phyloP scores from a whole-genome alignment of 2,888 invertebrate genomes.

The Melanotus villosus region DNA sequence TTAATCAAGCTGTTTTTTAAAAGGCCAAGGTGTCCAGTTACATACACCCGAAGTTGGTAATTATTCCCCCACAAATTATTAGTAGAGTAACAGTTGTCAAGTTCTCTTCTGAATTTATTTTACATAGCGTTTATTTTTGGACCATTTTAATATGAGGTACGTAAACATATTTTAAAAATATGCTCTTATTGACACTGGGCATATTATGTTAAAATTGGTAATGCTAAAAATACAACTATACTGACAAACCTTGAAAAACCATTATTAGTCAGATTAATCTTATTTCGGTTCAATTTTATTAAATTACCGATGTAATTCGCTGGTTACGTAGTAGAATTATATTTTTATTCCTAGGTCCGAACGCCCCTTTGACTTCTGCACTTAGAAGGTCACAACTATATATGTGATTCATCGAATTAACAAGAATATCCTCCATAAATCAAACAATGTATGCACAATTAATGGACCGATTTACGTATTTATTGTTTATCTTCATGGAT shows the following conservation, averaged over 20 bases:
- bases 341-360: constrained; percentile 38
- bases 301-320: constrained; percentile 2
- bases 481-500: neutral
- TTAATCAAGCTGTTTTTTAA: constrained; percentile 6
- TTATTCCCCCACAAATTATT: constrained; percentile 37
- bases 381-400: constrained; percentile 33
- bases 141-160: constrained; percentile 51
- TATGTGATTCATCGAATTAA: constrained; percentile 38
- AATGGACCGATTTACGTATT: constrained; percentile 24
- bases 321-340: constrained; percentile 4
- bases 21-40: constrained; percentile 5
- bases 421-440: constrained; percentile 19
- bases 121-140: constrained; percentile 50
- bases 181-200: neutral
- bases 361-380: constrained; percentile 41
- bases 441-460: constrained; percentile 16
- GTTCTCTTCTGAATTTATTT: constrained; percentile 40
- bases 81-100: constrained; percentile 44
- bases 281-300: constrained; percentile 1
- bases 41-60: constrained; percentile 39
- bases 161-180: constrained; percentile 43
- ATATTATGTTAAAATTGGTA: neutral
- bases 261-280: constrained; percentile 3
- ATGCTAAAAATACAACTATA: neutral
- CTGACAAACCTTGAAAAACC: neutral